phyloP scores from a whole-genome alignment of 2,113 vertebrate species.

The Amphiprion ocellaris region DNA sequence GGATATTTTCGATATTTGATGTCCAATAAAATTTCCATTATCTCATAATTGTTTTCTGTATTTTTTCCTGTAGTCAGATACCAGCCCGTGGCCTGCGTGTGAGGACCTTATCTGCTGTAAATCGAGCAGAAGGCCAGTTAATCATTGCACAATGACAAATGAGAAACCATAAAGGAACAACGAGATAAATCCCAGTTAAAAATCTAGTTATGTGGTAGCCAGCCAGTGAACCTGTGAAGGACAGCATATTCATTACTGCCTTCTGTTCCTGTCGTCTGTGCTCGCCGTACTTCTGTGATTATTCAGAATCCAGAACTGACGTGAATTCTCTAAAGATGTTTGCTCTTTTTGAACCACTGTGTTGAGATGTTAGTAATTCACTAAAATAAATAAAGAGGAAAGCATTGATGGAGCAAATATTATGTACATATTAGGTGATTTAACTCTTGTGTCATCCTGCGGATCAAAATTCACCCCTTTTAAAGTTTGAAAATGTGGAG shows the following conservation, averaged over 20 bases:
- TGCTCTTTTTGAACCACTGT: neutral
- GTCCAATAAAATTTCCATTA: conserved; percentile 4
- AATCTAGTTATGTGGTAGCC: neutral
- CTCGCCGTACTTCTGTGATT: neutral
- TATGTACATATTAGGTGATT: neutral
- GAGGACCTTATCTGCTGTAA: neutral
- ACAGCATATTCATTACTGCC: conserved; percentile 39
- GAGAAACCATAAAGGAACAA: neutral
- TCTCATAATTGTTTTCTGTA: neutral
- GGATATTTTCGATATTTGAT: neutral
- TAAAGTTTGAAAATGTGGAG: too few relatives aligned
- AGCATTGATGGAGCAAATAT: neutral
- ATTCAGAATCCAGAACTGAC: neutral
- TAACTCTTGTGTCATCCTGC: too few relatives aligned
- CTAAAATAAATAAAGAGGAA: neutral
- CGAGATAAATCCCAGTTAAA: conserved; percentile 1
- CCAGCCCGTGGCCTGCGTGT: neutral
- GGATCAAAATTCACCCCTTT: too few relatives aligned
- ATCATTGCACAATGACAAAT: conserved; percentile 28
- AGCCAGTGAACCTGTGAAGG: neutral
- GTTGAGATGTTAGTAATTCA: neutral
- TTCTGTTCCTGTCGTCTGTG: conserved; percentile 28
- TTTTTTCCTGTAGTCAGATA: neutral
- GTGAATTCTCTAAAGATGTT: conserved; percentile 11
- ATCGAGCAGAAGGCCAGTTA: conserved; percentile 1